Base-by-base conservation (phyloP, 1,140 invertebrate species). In the Neodiprion virginianus region DNA sequence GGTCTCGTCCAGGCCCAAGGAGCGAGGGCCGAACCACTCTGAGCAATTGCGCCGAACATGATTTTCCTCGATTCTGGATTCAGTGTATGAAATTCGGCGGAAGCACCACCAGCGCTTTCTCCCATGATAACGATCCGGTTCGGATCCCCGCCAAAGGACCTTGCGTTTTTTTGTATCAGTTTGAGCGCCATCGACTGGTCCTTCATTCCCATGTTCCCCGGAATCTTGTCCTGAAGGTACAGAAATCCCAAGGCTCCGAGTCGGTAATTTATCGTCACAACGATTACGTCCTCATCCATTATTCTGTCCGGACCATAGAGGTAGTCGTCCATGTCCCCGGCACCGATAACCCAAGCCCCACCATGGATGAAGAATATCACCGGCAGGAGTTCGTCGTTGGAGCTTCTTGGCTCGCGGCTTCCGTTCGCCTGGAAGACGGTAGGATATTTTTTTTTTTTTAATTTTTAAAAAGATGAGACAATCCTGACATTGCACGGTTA, bases 161-260 rank as follows among this genome's bases (percentile, higher is more conserved):
- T 80, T 67, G 91, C 91, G 79, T 92, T 91, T 40, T 86, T 81
- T 77, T 88, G 82, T 2, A 92, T 85, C 87, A 87, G 89, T 77
- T 85, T 82, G 11, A 88, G 73, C 8, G 89, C 91, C 80, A 90
- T 78, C 14, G 88, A 72, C 79, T 91, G 91, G 75, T 91, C 91
- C 79, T 87, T 89, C 74, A 92, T 74, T 11, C 91, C 91, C 71
- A 86, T 86, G 80, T 92, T 92, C 3, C 91, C 91, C 0, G 89
- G 89, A 48, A 89, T 87, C 66, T 85, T 81, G 49, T 82, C 79
- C 21, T 85, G 88, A 48, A 91, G 78, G 48, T 86, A 86, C 48
- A 92, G 82, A 82, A 91, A 92, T 0, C 91, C 91, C 76, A 83
- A 73, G 21, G 79, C 75, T 68, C 82, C 80, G 47, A 82, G 75